Evolutionary conservation across 2,797 vertebrate species (phyloP).

Genomic region (Vespertilio murinus): DNA sequence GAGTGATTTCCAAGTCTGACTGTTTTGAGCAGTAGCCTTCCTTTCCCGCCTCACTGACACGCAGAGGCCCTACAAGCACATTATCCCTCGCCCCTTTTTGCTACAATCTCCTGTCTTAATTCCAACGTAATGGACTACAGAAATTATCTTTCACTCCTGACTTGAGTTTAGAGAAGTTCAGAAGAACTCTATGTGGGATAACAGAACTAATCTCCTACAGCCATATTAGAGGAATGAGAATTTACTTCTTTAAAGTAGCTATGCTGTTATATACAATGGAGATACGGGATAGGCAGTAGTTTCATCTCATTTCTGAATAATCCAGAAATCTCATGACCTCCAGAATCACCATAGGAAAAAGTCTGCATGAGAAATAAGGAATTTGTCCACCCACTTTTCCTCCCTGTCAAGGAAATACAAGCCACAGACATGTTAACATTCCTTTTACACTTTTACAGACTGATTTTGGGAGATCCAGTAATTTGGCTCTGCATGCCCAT

Average conservation of each 20-base stretch:
- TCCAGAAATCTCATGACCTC: slow-evolving; percentile 38
- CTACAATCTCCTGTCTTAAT: not conserved
- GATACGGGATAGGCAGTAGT: not conserved
- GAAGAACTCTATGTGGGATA: not conserved
- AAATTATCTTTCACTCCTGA: not conserved
- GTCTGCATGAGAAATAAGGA: not conserved
- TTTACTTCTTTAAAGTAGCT: not conserved
- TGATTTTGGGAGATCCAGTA: slow-evolving; percentile 12
- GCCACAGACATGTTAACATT: slow-evolving; percentile 62
- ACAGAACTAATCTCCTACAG: not conserved
- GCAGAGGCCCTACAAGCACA: not conserved
- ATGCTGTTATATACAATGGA: not conserved
- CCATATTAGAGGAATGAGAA: not conserved
- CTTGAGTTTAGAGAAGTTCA: slow-evolving; percentile 21
- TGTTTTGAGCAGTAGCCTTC: not conserved
- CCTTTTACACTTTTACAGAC: slow-evolving; percentile 51
- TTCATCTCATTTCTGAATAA: slow-evolving; percentile 3
- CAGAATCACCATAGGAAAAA: not conserved
- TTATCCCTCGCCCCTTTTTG: rapidly evolving
- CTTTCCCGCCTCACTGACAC: not conserved
- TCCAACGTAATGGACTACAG: not conserved
- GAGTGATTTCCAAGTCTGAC: not conserved
- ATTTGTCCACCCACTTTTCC: not conserved
- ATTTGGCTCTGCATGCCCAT: not conserved
- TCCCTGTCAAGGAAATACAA: slow-evolving; percentile 60